Percentiles rank a stretch among this genome's conserved stretches.
Evolutionary conservation across 2,888 invertebrate species (phyloP).

Genomic region (Dicycla oo): DNA sequence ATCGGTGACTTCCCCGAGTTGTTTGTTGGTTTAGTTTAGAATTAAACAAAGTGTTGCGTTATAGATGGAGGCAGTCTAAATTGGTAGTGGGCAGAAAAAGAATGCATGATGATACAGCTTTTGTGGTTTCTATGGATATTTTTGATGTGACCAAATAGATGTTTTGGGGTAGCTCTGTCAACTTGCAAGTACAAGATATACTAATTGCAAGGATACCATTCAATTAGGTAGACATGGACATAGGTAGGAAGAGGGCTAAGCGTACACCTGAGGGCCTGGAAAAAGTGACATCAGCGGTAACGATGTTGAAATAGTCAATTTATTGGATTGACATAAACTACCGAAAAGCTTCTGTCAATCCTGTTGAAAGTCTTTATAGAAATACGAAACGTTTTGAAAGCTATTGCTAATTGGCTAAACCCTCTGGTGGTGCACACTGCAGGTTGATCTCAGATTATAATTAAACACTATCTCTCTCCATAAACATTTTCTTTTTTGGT

Average conservation of each 20-base stretch:
- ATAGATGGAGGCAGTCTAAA: neutral
- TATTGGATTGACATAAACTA: neutral
- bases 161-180: neutral
- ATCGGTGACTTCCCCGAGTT: constrained; percentile 23
- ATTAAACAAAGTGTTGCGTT: neutral
- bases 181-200: neutral
- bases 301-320: too few species aligned
- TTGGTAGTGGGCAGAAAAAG: neutral
- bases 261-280: neutral
- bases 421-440: neutral
- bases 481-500: too few species aligned
- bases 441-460: neutral
- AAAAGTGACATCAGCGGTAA: too few species aligned
- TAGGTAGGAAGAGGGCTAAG: neutral
- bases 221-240: neutral
- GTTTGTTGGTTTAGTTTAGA: constrained; percentile 33
- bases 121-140: neutral
- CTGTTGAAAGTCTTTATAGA: neutral
- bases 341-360: neutral
- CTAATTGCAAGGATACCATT: neutral
- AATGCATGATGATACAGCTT: too few species aligned
- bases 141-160: neutral
- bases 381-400: too few species aligned
- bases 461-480: too few species aligned
- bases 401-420: too few species aligned